A percentile compares a stretch with the other conserved stretches of the same genome.
Conservation (phyloP, 2,888 invertebrate species). For the Hypercompe scribonia region DNA sequence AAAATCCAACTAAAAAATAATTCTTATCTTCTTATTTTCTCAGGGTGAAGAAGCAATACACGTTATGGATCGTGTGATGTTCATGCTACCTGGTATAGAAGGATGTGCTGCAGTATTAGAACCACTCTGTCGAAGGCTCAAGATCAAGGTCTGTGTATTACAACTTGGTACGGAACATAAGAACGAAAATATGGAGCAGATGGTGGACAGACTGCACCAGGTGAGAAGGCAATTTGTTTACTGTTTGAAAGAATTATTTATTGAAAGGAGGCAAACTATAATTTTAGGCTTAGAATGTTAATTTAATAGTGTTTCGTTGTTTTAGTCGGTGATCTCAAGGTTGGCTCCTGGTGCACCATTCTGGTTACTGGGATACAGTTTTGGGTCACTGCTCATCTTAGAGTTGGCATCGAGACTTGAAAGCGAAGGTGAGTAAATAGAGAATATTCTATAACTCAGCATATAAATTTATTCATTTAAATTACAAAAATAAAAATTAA, state of each 20-base stretch:
- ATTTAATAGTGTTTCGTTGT: conserved; percentile 35
- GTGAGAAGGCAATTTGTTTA: conserved; percentile 63
- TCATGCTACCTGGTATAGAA: conserved; percentile 90
- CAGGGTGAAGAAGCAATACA: conserved; percentile 79
- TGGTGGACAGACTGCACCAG: conserved; percentile 83
- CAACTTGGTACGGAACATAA: conserved; percentile 82
- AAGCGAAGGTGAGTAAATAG: conserved; percentile 80
- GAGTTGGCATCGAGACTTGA: conserved; percentile 92
- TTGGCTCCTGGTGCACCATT: conserved; percentile 89
- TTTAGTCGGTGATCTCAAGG: conserved; percentile 87
- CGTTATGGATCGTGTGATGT: conserved; percentile 81
- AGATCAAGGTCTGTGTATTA: conserved; percentile 82
- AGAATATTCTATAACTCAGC: neutral
- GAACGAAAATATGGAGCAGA: conserved; percentile 76
- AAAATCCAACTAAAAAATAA: too few species aligned
- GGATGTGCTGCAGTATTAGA: conserved; percentile 86
- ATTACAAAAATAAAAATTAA: too few species aligned
- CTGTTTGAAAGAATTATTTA: neutral
- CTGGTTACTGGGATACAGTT: conserved; percentile 95
- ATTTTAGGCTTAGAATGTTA: neutral
- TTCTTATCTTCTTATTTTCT: neutral
- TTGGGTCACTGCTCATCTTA: conserved; percentile 92
- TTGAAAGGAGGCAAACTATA: neutral
- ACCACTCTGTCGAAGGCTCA: conserved; percentile 81
- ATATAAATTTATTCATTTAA: neutral